Conservation (phyloP, 1,140 invertebrate genomes). For the Nylanderia fulva region DNA sequence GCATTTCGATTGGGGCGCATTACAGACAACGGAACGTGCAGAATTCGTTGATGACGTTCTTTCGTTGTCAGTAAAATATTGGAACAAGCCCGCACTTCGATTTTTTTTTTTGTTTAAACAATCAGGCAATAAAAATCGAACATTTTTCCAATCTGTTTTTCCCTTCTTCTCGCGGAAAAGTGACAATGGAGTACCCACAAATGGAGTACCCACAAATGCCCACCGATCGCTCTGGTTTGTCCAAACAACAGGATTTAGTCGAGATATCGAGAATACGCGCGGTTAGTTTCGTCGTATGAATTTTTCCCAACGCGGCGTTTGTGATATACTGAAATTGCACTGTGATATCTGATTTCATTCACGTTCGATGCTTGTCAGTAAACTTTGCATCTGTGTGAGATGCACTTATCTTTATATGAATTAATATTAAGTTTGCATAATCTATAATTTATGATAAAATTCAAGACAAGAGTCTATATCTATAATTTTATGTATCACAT, state of each 20-base stretch:
- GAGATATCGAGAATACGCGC: conserved; percentile 29
- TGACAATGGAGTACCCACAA: conserved; percentile 11
- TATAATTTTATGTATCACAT: too few relatives aligned
- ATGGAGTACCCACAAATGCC: too few relatives aligned
- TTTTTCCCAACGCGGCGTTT: conserved; percentile 1
- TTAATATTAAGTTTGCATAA: neutral
- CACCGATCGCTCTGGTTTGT: conserved; percentile 36
- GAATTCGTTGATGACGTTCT: conserved; percentile 42
- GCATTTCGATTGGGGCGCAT: conserved; percentile 28
- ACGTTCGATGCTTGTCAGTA: conserved; percentile 45
- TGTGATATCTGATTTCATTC: conserved; percentile 53
- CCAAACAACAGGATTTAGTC: conserved; percentile 37
- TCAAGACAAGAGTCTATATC: too few relatives aligned
- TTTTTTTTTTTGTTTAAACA: conserved; percentile 38
- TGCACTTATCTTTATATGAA: neutral
- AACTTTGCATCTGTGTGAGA: conserved; percentile 57
- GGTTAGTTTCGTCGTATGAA: conserved; percentile 9
- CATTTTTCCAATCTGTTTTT: conserved; percentile 45
- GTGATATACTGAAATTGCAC: conserved; percentile 14
- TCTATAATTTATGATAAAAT: too few relatives aligned
- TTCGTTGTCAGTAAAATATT: conserved; percentile 43
- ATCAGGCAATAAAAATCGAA: conserved; percentile 57
- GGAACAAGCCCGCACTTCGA: conserved; percentile 5
- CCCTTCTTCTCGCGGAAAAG: neutral
- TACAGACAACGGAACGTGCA: conserved; percentile 33